Evolutionary conservation across 2,888 invertebrate species (phyloP), one percentile per base, ranked within the genome.

Genomic region (Drosophila glabriapex): DNA sequence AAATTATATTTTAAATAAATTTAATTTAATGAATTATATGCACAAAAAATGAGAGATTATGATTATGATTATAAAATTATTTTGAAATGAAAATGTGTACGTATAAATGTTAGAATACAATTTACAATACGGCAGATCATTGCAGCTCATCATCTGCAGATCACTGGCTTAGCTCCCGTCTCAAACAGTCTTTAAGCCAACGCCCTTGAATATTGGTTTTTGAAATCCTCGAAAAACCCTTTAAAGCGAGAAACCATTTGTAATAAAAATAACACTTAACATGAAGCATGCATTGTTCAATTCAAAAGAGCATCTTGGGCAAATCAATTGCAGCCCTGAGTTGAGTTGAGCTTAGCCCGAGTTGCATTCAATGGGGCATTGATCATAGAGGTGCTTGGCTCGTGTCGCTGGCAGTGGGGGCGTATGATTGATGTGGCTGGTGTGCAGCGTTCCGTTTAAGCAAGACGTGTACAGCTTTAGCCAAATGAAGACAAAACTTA

Each of bases 341-440:
- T 55, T 54, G 35, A 25, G 29, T 2, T 39, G 14, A 39, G 56
- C 56, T 56, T n/a, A 41, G 9, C n/a, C 28, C 28, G 63, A 63
- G 58, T n/a, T 80, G 77, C 73, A 70, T 68, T 79, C 60, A 68
- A 72, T 65, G 56, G 69, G 75, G 74, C 70, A 68, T 72, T 67
- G 79, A 65, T 66, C 56, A 62, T 50, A 9, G 58, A 68, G 68
- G 54, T 78, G 76, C 62, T 68, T 78, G 79, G 79, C 79, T 82
- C 74, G 70, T 74, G 77, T 72, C 60, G 16, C 37, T 65, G 69
- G 64, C 68, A 59, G 67, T 56, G 82, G 70, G 81, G 85, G 83
- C 82, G 83, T 83, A 76, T 85, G 83, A 83, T 85, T 83, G 79
- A 83, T 83, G 82, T 84, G 82, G 41, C 73, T 75, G 82, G 82